Evolutionary conservation across 2,113 vertebrate genomes (phyloP).

Genomic region (Leptosomus discolor): DNA sequence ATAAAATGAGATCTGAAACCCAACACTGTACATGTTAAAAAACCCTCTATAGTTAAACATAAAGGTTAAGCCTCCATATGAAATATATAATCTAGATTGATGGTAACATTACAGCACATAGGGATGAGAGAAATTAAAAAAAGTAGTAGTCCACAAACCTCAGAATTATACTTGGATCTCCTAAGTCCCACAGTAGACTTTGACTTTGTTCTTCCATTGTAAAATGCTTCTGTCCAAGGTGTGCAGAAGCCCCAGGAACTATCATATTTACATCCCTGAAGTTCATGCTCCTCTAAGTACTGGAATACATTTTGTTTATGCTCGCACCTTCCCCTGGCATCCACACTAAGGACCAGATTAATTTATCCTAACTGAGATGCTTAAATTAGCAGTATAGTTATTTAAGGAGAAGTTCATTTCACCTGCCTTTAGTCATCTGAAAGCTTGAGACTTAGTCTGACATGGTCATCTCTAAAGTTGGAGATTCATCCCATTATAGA

Average conservation of each 20-base stretch:
- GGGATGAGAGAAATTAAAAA: background rate
- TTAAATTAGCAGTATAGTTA: background rate
- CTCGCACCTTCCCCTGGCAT: background rate
- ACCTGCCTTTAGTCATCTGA: background rate
- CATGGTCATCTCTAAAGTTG: background rate
- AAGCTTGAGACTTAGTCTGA: background rate
- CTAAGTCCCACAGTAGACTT: background rate
- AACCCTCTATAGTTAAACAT: background rate
- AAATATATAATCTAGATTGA: background rate
- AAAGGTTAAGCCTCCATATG: background rate
- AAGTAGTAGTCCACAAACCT: background rate
- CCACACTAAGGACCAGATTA: background rate
- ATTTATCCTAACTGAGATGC: background rate
- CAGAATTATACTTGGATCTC: background rate
- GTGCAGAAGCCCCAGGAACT: background rate
- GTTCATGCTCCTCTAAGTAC: background rate
- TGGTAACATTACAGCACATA: background rate
- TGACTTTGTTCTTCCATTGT: background rate
- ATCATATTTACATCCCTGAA: background rate
- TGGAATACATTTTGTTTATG: background rate
- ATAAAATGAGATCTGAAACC: background rate
- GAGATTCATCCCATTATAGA: background rate
- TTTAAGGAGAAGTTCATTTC: background rate
- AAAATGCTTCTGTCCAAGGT: background rate
- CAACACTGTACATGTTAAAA: background rate